These are phyloP conservation scores for Leptinotarsa tumamoca DNA, from an alignment of 2,888 invertebrate genomes.

Conservation along the genomic window DNA sequence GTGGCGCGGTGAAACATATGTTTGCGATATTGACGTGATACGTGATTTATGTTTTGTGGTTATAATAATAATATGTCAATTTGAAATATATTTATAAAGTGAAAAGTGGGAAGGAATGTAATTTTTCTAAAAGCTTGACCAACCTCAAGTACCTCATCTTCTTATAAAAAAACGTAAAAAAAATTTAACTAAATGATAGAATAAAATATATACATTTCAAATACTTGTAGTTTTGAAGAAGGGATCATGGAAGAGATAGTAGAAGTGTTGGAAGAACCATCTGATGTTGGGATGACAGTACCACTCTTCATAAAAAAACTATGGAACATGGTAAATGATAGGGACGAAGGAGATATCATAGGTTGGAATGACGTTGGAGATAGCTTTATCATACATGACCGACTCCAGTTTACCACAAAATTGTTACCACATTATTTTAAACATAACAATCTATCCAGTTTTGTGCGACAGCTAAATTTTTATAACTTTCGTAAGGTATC, in stretches of 20 bases:
- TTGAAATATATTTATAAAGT: too few species aligned
- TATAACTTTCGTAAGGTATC: constrained; percentile 97
- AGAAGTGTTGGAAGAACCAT: constrained; percentile 13
- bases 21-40: too few species aligned
- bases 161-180: too few species aligned
- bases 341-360: constrained; percentile 50
- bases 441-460: constrained; percentile 98
- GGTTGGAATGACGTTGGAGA: constrained; percentile 70
- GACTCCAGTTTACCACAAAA: constrained; percentile 89
- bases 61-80: too few species aligned
- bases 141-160: too few species aligned
- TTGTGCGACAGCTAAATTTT: constrained; percentile 96
- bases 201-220: not conserved
- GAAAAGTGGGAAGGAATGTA: too few species aligned
- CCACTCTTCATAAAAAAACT: constrained; percentile 54
- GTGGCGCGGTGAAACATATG: too few species aligned
- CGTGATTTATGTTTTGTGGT: too few species aligned
- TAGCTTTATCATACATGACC: constrained; percentile 93
- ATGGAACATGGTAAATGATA: constrained; percentile 56
- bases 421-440: constrained; percentile 95
- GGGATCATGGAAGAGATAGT: constrained; percentile 5
- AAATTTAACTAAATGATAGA: too few species aligned
- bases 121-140: too few species aligned
- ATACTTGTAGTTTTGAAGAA: constrained; percentile 20
- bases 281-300: constrained; percentile 24